A percentile compares a stretch with the other conserved stretches of the same genome.
Evolutionary conservation across 2,113 vertebrate genomes (phyloP).

Genomic region (Lagenorhynchus albirostris): DNA sequence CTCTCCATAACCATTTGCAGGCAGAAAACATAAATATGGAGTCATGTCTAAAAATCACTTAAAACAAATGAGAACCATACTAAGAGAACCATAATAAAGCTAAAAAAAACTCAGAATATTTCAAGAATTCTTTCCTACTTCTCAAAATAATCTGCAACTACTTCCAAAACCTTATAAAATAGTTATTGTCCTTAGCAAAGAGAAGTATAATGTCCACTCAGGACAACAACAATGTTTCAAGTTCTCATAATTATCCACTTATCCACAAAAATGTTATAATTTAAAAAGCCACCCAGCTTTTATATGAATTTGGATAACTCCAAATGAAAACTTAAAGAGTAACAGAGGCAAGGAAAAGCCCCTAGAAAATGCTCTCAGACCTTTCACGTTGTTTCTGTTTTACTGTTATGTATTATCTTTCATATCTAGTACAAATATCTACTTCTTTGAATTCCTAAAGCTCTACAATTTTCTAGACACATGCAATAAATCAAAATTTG

Average conservation of each 20-base stretch:
- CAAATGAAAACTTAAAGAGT: constrained; percentile 4
- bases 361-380: background rate
- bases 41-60: background rate
- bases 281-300: background rate
- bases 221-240: constrained; percentile 3
- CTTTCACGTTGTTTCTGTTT: background rate
- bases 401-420: background rate
- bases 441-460: constrained; percentile 32
- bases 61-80: background rate
- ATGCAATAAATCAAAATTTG: constrained; percentile 35
- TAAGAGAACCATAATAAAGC: background rate
- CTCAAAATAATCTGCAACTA: background rate
- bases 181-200: background rate
- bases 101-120: background rate
- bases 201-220: background rate
- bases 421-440: constrained; percentile 12
- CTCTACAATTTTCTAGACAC: background rate
- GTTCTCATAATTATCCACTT: constrained; percentile 41
- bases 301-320: background rate
- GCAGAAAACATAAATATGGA: background rate
- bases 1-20: background rate
- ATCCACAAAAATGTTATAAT: constrained; percentile 40
- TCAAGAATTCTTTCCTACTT: background rate
- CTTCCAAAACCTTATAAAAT: background rate
- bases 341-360: background rate